Evolutionary conservation across 2,113 vertebrate species (phyloP), one percentile per base, ranked within the genome.

Genomic region (Rostratula benghalensis): DNA sequence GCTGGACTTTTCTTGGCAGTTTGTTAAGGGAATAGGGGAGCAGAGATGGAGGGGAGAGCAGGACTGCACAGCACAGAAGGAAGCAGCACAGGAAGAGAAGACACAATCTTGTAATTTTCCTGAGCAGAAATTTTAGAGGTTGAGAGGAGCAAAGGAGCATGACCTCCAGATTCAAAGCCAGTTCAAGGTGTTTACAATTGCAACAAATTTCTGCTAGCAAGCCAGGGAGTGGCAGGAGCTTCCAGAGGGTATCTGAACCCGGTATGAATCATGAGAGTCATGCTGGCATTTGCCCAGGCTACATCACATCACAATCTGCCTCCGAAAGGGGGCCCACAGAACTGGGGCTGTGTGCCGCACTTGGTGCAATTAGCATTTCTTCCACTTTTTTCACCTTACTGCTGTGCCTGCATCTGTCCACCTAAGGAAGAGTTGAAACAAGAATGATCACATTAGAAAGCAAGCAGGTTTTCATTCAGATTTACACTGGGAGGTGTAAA

Each of bases 351-450:
- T 1, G 1, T 4, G 2, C 37, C 28, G 53, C 35, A 7, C 60
- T 28, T 56, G 16, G 27, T 7, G 7, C 1, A 0, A 16, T 60
- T 37, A 82, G 6, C 4, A 0, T 69, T 93, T 41, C 46, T 65
- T 78, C 23, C 33, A 43, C 25, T 25, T 51, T 88, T 69, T 69
- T 46, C 54, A 39, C 56, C 46, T 64, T 70, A 54, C 30, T 53
- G 27, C 35, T 54, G 15, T 46, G 48, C 19, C 53, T 68, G 43
- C 19, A 7, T 41, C 22, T 3, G 14, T 14, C 20, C 25, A n/a
- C 27, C 78, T 45, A 39, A 65, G n/a, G 39, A 23, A 60, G 11
- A 43, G 18, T 13, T 74, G 65, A 82, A 85, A 35, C 19, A 63
- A 15, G 9, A 89, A 43, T 0, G 1, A 46, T 46, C 18, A 16